phyloP scores from a whole-genome alignment of 2,888 invertebrate genomes.

The Thymelicus lineola region DNA sequence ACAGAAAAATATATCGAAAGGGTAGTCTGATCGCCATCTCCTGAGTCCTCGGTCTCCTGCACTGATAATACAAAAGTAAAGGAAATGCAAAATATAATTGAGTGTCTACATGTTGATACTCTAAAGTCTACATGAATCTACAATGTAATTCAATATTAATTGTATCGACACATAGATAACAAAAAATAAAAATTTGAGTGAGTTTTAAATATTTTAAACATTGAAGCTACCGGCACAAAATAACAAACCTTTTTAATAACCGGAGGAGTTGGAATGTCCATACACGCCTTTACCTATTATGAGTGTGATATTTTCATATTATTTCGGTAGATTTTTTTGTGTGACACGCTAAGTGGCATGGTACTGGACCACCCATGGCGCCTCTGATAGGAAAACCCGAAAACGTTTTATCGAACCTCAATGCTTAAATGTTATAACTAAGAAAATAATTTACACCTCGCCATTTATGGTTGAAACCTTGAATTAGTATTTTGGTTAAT shows the following conservation, averaged over 20 bases:
- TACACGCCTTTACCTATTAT: slow-evolving; percentile 52
- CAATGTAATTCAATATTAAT: too few species aligned
- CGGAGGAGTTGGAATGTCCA: slow-evolving; percentile 55
- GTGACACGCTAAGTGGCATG: slow-evolving; percentile 78
- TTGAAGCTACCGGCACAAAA: too few species aligned
- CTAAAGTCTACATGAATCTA: too few species aligned
- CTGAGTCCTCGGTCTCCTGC: too few species aligned
- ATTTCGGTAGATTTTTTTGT: slow-evolving; percentile 78
- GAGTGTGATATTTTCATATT: slow-evolving; percentile 81
- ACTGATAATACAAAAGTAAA: too few species aligned
- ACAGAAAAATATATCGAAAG: too few species aligned
- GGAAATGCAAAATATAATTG: too few species aligned
- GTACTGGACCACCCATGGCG: slow-evolving; percentile 78
- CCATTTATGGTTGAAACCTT: slow-evolving; percentile 16
- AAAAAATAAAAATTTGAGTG: too few species aligned
- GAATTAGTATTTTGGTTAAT: slow-evolving; percentile 28
- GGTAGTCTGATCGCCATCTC: too few species aligned
- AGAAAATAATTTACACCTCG: slow-evolving; percentile 35
- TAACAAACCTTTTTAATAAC: neutral
- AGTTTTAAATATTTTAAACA: too few species aligned
- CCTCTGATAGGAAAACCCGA: slow-evolving; percentile 47
- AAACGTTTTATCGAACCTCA: slow-evolving; percentile 38
- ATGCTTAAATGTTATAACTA: slow-evolving; percentile 12
- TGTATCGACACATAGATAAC: too few species aligned
- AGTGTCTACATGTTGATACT: too few species aligned